Conservation (phyloP, 2,113 vertebrate genomes). For the Lanius collurio region DNA sequence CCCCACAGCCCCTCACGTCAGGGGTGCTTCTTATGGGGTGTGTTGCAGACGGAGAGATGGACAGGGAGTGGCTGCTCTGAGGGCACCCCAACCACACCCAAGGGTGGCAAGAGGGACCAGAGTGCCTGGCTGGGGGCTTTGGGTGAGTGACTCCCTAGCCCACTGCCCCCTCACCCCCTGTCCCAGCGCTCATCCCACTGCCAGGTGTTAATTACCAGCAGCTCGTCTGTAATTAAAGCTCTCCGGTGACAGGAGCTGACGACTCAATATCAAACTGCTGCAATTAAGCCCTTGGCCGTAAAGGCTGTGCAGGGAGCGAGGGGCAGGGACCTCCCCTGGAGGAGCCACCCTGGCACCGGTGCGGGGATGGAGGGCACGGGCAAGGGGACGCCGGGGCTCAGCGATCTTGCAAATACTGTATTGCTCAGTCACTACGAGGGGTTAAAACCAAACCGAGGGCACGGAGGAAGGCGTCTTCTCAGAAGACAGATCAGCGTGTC, state of each 20-base stretch:
- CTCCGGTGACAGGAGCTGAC: background rate
- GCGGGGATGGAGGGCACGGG: background rate
- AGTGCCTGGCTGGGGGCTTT: rapidly evolving
- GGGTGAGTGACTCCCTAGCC: background rate
- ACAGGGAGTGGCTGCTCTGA: rapidly evolving
- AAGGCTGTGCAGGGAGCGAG: background rate
- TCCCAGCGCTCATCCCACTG: background rate
- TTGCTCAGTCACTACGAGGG: constrained; percentile 56
- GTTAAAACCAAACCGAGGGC: constrained; percentile 25
- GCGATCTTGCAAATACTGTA: constrained; percentile 44
- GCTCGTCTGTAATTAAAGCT: constrained; percentile 4
- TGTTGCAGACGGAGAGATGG: rapidly evolving
- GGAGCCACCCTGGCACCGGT: rapidly evolving
- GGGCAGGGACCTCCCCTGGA: background rate
- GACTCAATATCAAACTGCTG: background rate
- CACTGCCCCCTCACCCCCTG: background rate
- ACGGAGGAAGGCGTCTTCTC: constrained; percentile 31
- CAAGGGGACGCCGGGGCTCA: background rate
- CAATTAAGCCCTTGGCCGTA: background rate
- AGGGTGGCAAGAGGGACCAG: background rate
- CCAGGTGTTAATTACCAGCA: background rate
- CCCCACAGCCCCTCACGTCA: background rate
- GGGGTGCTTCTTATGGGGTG: background rate
- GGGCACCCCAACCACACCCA: background rate
- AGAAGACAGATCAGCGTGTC: constrained; percentile 56